Evolutionary conservation across 2,888 invertebrate species (phyloP).

Genomic region (Pachycephus smyrnensis): DNA sequence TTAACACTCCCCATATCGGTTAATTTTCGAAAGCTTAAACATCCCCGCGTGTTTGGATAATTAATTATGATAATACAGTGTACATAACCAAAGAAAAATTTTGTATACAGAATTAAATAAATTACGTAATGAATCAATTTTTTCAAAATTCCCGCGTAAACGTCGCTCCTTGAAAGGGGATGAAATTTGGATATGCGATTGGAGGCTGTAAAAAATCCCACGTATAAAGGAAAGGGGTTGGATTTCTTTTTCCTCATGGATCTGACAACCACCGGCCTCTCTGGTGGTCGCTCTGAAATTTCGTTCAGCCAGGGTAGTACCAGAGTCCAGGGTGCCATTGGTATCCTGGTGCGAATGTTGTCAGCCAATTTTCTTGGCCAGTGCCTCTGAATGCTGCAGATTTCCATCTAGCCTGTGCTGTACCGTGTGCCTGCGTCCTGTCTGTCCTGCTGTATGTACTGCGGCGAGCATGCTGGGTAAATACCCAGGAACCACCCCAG

Average conservation of each 20-base stretch:
- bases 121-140: neutral
- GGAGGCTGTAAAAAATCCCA: neutral
- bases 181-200: neutral
- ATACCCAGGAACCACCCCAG: slow-evolving; percentile 42
- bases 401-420: slow-evolving; percentile 61
- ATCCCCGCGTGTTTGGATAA: neutral
- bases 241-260: neutral
- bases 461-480: slow-evolving; percentile 51
- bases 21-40: slow-evolving; percentile 6
- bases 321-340: slow-evolving; percentile 2
- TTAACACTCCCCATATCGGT: slow-evolving; percentile 31
- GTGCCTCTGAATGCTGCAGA: slow-evolving; percentile 66
- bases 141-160: neutral
- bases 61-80: neutral
- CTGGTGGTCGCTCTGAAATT: neutral
- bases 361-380: slow-evolving; percentile 68
- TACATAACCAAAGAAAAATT: neutral
- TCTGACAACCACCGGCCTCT: neutral
- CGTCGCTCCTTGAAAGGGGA: neutral
- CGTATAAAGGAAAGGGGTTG: neutral
- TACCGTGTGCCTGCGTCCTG: slow-evolving; percentile 32
- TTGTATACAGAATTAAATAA: neutral
- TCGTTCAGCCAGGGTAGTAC: neutral
- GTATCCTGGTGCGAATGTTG: slow-evolving; percentile 58
- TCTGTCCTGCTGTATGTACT: slow-evolving; percentile 51